Percentiles rank a stretch among this genome's conserved stretches.
Conservation (phyloP, 2,113 vertebrate species). For the Dromiciops gliroides region DNA sequence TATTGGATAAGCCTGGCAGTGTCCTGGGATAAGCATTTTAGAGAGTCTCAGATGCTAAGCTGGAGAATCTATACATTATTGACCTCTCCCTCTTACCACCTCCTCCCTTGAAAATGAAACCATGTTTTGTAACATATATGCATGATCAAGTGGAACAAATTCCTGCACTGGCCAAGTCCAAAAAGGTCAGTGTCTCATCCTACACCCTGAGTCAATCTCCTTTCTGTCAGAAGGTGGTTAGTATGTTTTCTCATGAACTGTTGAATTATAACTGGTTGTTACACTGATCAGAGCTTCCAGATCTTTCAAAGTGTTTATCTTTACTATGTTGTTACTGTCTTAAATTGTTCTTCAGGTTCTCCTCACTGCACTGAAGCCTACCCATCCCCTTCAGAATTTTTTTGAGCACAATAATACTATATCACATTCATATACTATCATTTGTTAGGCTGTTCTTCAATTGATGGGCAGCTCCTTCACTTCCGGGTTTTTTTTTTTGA, state of each 20-base stretch:
- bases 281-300: no score
- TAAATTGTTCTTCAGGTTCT: not conserved
- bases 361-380: not conserved
- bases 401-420: not conserved
- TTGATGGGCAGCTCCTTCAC: no score
- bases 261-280: not conserved
- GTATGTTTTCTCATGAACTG: not conserved
- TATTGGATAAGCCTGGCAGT: not conserved
- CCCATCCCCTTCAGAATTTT: not conserved
- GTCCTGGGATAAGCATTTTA: not conserved
- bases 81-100: not conserved
- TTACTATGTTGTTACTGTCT: not conserved
- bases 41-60: not conserved
- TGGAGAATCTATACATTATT: not conserved
- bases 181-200: not conserved
- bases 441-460: no score
- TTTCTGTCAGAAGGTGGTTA: not conserved
- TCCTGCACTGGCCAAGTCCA: not conserved
- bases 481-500: no score
- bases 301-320: not conserved
- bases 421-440: no score
- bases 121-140: not conserved
- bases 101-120: not conserved
- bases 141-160: no score
- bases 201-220: not conserved